Conservation (phyloP, 2,797 vertebrate species). For the Mormyrops boulengeri region DNA sequence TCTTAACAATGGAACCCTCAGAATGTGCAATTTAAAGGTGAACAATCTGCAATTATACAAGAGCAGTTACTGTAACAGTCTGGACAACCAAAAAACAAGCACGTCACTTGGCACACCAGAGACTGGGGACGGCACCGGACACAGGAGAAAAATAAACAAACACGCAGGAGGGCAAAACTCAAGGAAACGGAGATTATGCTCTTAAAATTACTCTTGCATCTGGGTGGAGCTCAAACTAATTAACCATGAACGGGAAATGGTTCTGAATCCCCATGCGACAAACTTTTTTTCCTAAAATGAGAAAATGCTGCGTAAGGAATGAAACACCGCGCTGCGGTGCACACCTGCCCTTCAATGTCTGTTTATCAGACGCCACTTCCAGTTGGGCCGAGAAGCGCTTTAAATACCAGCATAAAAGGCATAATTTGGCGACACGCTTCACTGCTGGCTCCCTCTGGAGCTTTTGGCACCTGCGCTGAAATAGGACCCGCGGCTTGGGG, state of each 20-base stretch:
- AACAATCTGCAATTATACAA: not conserved
- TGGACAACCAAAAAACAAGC: not conserved
- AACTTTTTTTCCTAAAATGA: not conserved
- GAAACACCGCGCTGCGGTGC: not conserved
- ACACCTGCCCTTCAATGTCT: not conserved
- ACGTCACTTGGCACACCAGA: not conserved
- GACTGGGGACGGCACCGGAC: not conserved
- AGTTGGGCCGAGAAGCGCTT: not conserved
- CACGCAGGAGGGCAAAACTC: not conserved
- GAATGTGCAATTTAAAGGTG: not conserved
- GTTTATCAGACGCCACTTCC: slow-evolving; percentile 5
- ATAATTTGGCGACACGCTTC: not conserved
- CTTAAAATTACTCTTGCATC: not conserved
- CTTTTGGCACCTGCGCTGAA: slow-evolving; percentile 30
- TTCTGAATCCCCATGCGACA: slow-evolving; percentile 12
- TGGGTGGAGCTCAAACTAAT: slow-evolving; percentile 17
- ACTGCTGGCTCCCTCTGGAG: not conserved
- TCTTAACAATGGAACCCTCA: not conserved
- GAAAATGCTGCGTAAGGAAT: not conserved
- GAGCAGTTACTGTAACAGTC: not conserved
- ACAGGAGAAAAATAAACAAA: slow-evolving; percentile 1
- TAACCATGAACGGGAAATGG: slow-evolving; percentile 19
- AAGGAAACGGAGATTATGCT: slow-evolving; percentile 11
- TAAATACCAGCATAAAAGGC: not conserved
- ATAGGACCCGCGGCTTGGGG: not conserved